A percentile compares a stretch with the other conserved stretches of the same genome.
phyloP scores from a whole-genome alignment of 1,140 invertebrate genomes.

The Acyrthosiphon pisum region DNA sequence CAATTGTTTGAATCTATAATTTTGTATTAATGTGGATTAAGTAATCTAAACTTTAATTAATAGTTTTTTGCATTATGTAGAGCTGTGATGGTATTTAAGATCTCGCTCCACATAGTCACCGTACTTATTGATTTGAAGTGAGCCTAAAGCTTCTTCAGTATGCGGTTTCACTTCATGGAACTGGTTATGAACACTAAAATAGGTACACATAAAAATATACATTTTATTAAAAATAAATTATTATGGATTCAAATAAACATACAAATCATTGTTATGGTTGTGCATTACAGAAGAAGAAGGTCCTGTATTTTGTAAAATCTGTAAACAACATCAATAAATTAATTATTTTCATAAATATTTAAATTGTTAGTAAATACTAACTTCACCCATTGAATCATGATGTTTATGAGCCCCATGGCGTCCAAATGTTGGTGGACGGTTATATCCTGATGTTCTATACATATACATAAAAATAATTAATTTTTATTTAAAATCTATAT shows the following conservation, averaged over 20 bases:
- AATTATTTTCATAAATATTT: neutral
- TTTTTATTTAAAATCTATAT: neutral
- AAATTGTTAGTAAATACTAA: neutral
- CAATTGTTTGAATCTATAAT: too few relatives aligned
- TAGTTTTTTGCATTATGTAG: neutral
- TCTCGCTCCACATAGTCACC: neutral
- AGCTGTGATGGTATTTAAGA: neutral
- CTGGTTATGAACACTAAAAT: neutral
- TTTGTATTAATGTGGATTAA: too few relatives aligned
- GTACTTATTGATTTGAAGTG: neutral
- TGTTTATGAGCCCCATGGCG: slow-evolving; percentile 37
- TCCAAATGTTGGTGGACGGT: slow-evolving; percentile 2
- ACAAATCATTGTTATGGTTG: neutral
- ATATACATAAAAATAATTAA: neutral
- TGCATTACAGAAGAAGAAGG: neutral
- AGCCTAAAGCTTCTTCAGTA: neutral
- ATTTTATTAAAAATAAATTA: neutral
- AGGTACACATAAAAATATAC: neutral
- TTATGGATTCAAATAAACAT: neutral
- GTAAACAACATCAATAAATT: neutral
- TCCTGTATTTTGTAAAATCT: neutral
- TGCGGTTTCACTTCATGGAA: neutral
- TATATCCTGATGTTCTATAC: neutral
- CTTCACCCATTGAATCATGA: slow-evolving; percentile 35
- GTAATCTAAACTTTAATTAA: neutral